Conservation (phyloP, 2,888 invertebrate species). For the Agrypnus murinus region DNA sequence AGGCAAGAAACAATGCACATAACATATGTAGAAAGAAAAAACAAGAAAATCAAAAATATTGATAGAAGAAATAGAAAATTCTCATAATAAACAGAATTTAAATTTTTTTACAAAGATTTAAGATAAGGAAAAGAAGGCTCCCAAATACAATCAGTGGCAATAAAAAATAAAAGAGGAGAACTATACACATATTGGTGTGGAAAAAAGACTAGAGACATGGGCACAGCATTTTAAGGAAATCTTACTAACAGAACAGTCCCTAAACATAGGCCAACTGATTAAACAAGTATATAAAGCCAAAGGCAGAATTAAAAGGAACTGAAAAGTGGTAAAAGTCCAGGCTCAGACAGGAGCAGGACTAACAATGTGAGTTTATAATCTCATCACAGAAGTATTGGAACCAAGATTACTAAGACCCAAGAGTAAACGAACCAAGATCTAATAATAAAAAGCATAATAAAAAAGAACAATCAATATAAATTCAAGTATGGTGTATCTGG, state of each 20-base stretch:
- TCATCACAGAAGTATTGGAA: conserved; percentile 5
- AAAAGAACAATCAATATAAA: conserved; percentile 2
- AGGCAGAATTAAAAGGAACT: not conserved
- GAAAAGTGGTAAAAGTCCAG: not conserved
- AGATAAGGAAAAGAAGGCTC: not conserved
- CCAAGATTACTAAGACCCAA: not conserved
- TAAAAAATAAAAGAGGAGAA: conserved; percentile 3
- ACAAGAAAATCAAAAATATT: not conserved
- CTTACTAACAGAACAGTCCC: not conserved
- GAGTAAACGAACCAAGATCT: not conserved
- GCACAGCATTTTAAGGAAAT: not conserved
- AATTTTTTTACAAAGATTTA: conserved; percentile 3
- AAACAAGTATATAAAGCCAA: conserved; percentile 4
- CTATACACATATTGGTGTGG: not conserved
- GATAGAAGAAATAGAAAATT: conserved; percentile 2
- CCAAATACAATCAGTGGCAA: not conserved
- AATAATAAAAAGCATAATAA: not conserved
- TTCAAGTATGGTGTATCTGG: conserved; percentile 7
- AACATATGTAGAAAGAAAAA: conserved; percentile 9
- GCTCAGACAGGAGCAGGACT: not conserved
- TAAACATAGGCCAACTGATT: not conserved
- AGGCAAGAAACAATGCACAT: not conserved
- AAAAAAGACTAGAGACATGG: not conserved
- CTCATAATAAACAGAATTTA: not conserved
- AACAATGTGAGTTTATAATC: not conserved